Base-by-base conservation (phyloP, 2,888 invertebrate genomes). In the Orthosia gracilis region DNA sequence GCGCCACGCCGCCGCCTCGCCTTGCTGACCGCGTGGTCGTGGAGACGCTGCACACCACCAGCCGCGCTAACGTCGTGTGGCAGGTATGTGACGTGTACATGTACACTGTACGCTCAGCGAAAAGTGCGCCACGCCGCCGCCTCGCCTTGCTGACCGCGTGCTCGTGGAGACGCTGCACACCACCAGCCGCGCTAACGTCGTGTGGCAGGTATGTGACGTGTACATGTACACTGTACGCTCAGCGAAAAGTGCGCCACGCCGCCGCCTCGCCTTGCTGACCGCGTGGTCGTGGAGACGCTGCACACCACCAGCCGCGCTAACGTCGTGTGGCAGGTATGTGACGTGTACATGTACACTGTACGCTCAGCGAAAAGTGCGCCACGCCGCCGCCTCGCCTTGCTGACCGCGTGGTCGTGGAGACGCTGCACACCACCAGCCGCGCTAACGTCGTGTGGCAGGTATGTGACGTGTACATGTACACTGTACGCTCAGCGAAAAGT, bases 101-200 rank as follows among this genome's bases (percentile, higher is more conserved):
- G n/a, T n/a, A n/a, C n/a, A n/a, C n/a, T n/a, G n/a, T n/a, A n/a
- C n/a, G n/a, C n/a, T n/a, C n/a, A 96, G 92, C 92, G 96, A 7
- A 94, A 96, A 67, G 94, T 91, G 75, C 92, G 96, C 49, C 93
- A 95, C 86, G 96, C 96, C 96, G 76, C 96, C 96, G 72, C 97
- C 97, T 87, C 96, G 97, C 82, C 92, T 96, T 81, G 97, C 97
- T 40, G 97, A 98, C 82, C 97, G 97, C 89, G 97, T 98, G 86
- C 98, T 98, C 52, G 98, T 98, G 18, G 98, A 98, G 95, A 98
- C 98, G 15, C 96, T 98, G 85, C 98, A 98, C 89, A 98, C 98
- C 18, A 97, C 97, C 89, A 98, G 98, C 81, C 97, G 97, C 73
- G 98, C 98, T n/a, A 98, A 98, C 90, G 98, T 99, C 83, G 97